phyloP scores from a whole-genome alignment of 2,113 vertebrate genomes.

The Neomonachus schauinslandi region DNA sequence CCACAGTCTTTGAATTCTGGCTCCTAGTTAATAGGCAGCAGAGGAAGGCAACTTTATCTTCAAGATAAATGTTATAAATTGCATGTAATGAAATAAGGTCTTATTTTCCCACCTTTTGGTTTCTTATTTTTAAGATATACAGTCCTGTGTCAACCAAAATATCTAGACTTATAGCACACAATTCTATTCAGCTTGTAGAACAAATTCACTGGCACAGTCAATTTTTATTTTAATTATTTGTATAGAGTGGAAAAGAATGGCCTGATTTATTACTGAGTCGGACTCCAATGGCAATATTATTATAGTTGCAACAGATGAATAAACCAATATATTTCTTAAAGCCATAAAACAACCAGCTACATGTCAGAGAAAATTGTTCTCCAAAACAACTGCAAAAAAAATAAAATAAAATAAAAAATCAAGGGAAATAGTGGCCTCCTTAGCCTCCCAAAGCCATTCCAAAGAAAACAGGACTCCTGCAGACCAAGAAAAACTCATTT shows the following conservation, averaged over 20 bases:
- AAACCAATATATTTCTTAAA: slow-evolving; percentile 83
- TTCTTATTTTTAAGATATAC: slow-evolving; percentile 82
- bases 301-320: slow-evolving; percentile 84
- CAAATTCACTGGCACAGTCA: slow-evolving; percentile 78
- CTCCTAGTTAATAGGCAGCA: slow-evolving; percentile 68
- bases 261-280: slow-evolving; percentile 83
- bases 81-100: slow-evolving; percentile 80
- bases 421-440: slow-evolving; percentile 54
- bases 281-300: slow-evolving; percentile 84
- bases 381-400: slow-evolving; percentile 73
- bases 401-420: slow-evolving; percentile 26
- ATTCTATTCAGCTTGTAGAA: slow-evolving; percentile 80
- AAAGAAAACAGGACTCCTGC: slow-evolving; percentile 49
- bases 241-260: slow-evolving; percentile 78
- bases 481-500: slow-evolving; percentile 38
- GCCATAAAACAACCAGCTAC: slow-evolving; percentile 80
- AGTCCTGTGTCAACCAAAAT: slow-evolving; percentile 71
- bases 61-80: slow-evolving; percentile 81
- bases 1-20: neutral
- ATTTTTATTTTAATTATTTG: slow-evolving; percentile 87
- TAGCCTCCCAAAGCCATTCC: slow-evolving; percentile 59
- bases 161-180: slow-evolving; percentile 81
- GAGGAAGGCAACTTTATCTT: slow-evolving; percentile 66
- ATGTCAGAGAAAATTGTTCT: slow-evolving; percentile 79
- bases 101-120: slow-evolving; percentile 79